Evolutionary conservation across 2,888 invertebrate species (phyloP).

Genomic region (Drosophila crucigera): DNA sequence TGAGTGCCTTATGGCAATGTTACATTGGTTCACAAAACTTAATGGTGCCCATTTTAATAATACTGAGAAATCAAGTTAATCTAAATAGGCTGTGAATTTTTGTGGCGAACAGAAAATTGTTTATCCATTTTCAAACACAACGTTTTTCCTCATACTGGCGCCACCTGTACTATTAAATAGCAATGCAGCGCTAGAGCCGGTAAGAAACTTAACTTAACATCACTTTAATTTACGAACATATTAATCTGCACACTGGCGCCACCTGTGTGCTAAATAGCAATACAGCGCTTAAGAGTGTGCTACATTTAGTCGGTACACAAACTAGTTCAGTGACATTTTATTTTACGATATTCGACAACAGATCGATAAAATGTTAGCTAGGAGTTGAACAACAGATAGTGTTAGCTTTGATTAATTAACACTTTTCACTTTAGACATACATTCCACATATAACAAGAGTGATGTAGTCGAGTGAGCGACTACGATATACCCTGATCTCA

Average conservation of each 20-base stretch:
- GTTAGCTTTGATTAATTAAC: background rate
- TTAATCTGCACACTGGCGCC: slow-evolving; percentile 9
- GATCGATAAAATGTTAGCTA: background rate
- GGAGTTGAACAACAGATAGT: background rate
- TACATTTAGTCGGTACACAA: slow-evolving; percentile 8
- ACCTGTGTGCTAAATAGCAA: background rate
- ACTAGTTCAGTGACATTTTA: slow-evolving; percentile 7
- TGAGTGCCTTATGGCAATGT: background rate
- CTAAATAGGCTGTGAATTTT: background rate
- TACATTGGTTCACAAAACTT: background rate
- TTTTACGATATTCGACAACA: slow-evolving; percentile 16
- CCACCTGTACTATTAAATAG: background rate
- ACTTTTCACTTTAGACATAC: background rate
- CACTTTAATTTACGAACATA: background rate
- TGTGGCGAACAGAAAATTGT: background rate
- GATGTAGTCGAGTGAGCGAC: no score
- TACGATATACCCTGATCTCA: no score
- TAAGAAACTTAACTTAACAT: background rate
- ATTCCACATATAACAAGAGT: background rate
- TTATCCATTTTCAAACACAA: background rate
- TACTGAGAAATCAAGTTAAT: background rate
- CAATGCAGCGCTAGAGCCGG: background rate
- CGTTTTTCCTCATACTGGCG: background rate
- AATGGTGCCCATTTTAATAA: background rate
- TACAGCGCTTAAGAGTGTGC: background rate